Conservation (phyloP, 2,113 vertebrate genomes). For the Aspidoscelis tigris region DNA sequence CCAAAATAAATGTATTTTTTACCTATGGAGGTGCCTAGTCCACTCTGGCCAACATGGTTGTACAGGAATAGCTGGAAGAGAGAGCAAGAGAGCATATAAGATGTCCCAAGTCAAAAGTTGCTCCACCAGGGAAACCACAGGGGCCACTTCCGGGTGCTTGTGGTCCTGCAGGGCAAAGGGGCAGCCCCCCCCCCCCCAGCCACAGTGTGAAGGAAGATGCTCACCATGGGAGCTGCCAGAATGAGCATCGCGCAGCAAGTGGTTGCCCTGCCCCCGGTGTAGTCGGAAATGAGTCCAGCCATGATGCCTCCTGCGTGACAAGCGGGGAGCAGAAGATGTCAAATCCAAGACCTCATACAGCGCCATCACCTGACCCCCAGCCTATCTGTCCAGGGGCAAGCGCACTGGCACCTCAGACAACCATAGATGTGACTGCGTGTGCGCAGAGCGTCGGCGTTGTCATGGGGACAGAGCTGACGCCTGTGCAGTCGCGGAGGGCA, state of each 20-base stretch:
- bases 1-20: constrained; percentile 35
- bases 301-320: constrained; percentile 85
- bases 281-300: constrained; percentile 91
- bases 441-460: no score
- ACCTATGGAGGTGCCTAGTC: constrained; percentile 86
- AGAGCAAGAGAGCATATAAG: not conserved
- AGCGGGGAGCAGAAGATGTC: constrained; percentile 1
- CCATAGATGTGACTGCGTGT: no score
- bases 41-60: constrained; percentile 86
- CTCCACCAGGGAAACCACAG: accelerated
- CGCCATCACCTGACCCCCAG: no score
- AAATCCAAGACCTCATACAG: not conserved
- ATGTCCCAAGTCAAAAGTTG: not conserved
- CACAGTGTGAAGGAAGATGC: constrained; percentile 29
- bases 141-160: not conserved
- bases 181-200: not conserved
- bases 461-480: no score
- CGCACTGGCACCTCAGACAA: no score
- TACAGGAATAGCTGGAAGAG: constrained; percentile 89
- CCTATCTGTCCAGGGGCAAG: no score
- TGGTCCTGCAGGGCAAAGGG: not conserved
- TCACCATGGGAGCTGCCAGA: constrained; percentile 89
- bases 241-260: constrained; percentile 93
- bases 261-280: constrained; percentile 86
- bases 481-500: no score